Evolutionary conservation across 2,888 invertebrate species (phyloP), one percentile per base, ranked within the genome.

Genomic region (Branchellion lobata): DNA sequence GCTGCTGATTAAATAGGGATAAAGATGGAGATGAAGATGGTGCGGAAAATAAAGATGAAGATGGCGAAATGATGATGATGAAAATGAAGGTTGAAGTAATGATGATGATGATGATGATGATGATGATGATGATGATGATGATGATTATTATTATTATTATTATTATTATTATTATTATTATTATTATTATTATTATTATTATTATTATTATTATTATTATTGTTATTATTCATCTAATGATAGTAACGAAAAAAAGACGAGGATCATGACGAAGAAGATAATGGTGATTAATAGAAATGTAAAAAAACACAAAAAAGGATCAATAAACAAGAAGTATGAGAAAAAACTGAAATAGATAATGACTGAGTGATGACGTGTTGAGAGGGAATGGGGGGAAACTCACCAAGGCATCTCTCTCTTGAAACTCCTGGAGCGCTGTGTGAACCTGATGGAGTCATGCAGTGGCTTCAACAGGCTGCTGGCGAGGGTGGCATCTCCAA

Each of bases 371-470:
- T n/a, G 21, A 18, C 61, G n/a, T n/a, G n/a, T n/a, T n/a, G n/a
- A n/a, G n/a, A n/a, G n/a, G n/a, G n/a, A n/a, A n/a, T n/a, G n/a
- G n/a, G n/a, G n/a, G n/a, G n/a, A n/a, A n/a, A n/a, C 68, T 65
- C 2, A 80, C 80, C 80, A 47, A 29, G 47, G 31, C 34, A 80
- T 27, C 21, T 47, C 73, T 51, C 81, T 79, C 78, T 79, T 81
- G 57, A 81, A 81, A 74, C 81, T 81, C 34, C 79, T 79, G 36
- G 69, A 74, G 21, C 81, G 69, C 31, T 81, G 79, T 3, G 81
- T 81, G 75, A 81, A 79, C 18, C 81, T 53, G 36, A 81, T 81
- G 68, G 81, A 81, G 68, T 81, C 79, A 3, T 34, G 40, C n/a
- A 36, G n/a, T 14, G 57, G 61, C 21, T 14, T 5, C 21, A 24